These are phyloP conservation scores for Drosophila pandora DNA, from an alignment of 1,140 invertebrate species.

Conservation along the genomic window DNA sequence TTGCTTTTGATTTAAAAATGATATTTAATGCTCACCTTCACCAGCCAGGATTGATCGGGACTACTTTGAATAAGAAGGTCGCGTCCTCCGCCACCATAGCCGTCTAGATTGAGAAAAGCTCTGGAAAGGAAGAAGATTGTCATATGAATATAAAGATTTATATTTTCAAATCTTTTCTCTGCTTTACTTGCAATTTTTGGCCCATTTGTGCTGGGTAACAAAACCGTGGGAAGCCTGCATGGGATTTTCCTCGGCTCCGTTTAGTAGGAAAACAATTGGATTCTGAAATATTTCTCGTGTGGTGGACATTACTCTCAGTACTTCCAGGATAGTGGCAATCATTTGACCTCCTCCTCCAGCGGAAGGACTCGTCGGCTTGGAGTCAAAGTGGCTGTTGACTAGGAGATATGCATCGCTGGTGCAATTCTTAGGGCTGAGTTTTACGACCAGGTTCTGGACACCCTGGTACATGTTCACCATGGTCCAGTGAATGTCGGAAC, in stretches of 20 bases:
- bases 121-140: constrained; percentile 60
- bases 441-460: constrained; percentile 91
- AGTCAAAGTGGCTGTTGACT: constrained; percentile 97
- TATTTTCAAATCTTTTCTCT: neutral
- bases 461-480: constrained; percentile 90
- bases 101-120: constrained; percentile 95
- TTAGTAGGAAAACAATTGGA: constrained; percentile 92
- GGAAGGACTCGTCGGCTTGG: constrained; percentile 91
- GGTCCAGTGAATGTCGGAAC: constrained; percentile 90
- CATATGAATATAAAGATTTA: neutral
- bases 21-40: constrained; percentile 84
- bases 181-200: constrained; percentile 86
- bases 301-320: constrained; percentile 90
- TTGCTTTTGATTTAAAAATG: neutral
- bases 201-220: constrained; percentile 96
- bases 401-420: constrained; percentile 86
- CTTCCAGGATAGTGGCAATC: constrained; percentile 96
- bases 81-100: constrained; percentile 96
- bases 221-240: constrained; percentile 97
- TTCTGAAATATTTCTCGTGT: constrained; percentile 69
- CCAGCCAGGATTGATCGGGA: constrained; percentile 95
- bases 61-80: constrained; percentile 98
- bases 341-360: constrained; percentile 96
- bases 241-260: constrained; percentile 97
- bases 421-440: constrained; percentile 85